A percentile compares a stretch with the other conserved stretches of the same genome.
These are phyloP conservation scores for Sebastes ruberrimus DNA, from an alignment of 2,797 vertebrate species.

Conservation along the genomic window DNA sequence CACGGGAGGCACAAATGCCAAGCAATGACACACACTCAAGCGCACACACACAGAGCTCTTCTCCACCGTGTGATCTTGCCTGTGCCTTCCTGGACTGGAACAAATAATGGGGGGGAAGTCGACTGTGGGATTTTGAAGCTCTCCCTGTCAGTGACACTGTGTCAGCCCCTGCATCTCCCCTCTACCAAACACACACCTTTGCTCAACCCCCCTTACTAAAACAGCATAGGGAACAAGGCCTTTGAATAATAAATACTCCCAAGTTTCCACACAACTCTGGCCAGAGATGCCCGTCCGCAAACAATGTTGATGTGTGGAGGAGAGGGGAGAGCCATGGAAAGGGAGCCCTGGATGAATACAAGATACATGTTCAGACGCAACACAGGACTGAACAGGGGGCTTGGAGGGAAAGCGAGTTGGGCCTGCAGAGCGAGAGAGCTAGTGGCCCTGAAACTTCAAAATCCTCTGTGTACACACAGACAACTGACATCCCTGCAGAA, in stretches of 20 bases:
- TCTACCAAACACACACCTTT: slow-evolving; percentile 79
- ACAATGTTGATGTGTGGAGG: slow-evolving; percentile 86
- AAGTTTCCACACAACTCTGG: slow-evolving; percentile 74
- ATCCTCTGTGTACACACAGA: slow-evolving; percentile 71
- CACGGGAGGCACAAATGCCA: neutral
- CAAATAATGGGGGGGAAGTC: slow-evolving; percentile 76
- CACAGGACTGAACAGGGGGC: slow-evolving; percentile 47
- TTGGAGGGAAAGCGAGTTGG: slow-evolving; percentile 34
- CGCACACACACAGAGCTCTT: slow-evolving; percentile 36
- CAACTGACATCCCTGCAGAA: slow-evolving; percentile 59
- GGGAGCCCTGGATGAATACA: slow-evolving; percentile 76
- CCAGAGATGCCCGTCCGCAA: slow-evolving; percentile 83
- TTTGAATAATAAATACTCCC: slow-evolving; percentile 89
- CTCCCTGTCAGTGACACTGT: slow-evolving; percentile 78
- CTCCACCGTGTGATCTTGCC: slow-evolving; percentile 67
- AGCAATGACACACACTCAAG: slow-evolving; percentile 9
- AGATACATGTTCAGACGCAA: slow-evolving; percentile 76
- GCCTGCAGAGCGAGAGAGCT: slow-evolving; percentile 52
- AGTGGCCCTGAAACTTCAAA: slow-evolving; percentile 69
- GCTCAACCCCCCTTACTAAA: slow-evolving; percentile 76
- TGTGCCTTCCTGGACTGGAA: slow-evolving; percentile 71
- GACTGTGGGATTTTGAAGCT: slow-evolving; percentile 74
- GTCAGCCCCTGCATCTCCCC: slow-evolving; percentile 79
- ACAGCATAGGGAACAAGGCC: slow-evolving; percentile 86
- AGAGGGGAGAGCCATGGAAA: slow-evolving; percentile 61